phyloP scores from a whole-genome alignment of 1,140 invertebrate genomes.

The Formica selysi region DNA sequence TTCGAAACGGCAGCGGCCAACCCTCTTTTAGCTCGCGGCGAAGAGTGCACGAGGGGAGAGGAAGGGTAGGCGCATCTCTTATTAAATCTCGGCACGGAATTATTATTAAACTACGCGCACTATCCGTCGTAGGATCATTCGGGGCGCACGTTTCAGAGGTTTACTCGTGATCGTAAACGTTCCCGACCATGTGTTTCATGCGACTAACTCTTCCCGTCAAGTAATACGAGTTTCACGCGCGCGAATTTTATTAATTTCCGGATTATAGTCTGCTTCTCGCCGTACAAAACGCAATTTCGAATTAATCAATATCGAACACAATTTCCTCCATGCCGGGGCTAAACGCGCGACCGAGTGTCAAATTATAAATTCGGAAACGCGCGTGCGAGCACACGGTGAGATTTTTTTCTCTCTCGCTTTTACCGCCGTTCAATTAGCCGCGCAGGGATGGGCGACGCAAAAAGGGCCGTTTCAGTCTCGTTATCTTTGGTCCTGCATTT shows the following conservation, averaged over 20 bases:
- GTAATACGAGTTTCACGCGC: neutral
- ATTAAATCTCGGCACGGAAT: conserved; percentile 74
- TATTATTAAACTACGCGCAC: conserved; percentile 68
- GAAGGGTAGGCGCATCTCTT: conserved; percentile 60
- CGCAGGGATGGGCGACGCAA: conserved; percentile 9
- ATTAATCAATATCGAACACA: conserved; percentile 44
- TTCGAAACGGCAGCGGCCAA: conserved; percentile 41
- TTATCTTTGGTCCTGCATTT: conserved; percentile 49
- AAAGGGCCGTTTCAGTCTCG: conserved; percentile 49
- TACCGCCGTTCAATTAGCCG: conserved; percentile 36
- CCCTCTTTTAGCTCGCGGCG: conserved; percentile 52
- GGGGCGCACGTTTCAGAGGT: conserved; percentile 23
- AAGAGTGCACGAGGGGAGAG: neutral
- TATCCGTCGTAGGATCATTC: conserved; percentile 57
- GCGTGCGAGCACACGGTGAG: neutral
- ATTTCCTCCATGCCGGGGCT: conserved; percentile 1
- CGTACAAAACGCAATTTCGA: conserved; percentile 30
- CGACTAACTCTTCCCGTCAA: neutral
- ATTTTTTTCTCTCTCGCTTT: conserved; percentile 19
- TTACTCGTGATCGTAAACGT: conserved; percentile 13
- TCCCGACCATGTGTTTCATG: too few species aligned
- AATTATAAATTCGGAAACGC: conserved; percentile 42
- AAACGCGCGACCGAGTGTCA: conserved; percentile 11
- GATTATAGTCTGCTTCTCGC: neutral
- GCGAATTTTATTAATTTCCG: conserved; percentile 51